A percentile compares a stretch with the other conserved stretches of the same genome.
Conservation (phyloP, 2,888 invertebrate species). For the Caenorhabditis sp. region DNA sequence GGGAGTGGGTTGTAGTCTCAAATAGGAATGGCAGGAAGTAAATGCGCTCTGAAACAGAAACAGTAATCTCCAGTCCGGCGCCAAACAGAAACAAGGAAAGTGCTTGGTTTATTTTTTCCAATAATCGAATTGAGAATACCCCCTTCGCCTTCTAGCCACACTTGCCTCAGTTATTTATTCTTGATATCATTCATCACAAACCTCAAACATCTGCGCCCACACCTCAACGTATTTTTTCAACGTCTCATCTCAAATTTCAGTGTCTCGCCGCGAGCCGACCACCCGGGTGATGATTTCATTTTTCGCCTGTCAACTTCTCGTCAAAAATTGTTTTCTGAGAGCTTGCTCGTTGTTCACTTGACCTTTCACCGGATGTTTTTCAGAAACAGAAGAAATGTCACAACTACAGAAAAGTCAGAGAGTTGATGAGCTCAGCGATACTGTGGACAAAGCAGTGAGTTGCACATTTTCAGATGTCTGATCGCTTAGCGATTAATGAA, state of each 20-base stretch:
- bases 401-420: constrained; percentile 39
- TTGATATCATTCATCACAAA: constrained; percentile 26
- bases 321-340: background rate
- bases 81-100: no score
- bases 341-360: background rate
- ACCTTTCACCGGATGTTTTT: background rate
- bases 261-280: constrained; percentile 25
- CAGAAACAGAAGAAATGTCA: constrained; percentile 37
- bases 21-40: no score
- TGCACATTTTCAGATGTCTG: no score
- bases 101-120: no score
- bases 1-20: no score
- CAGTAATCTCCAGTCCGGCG: no score
- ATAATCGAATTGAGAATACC: no score
- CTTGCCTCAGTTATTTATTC: background rate
- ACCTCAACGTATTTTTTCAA: constrained; percentile 18
- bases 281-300: constrained; percentile 13
- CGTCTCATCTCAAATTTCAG: constrained; percentile 32
- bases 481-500: background rate
- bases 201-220: constrained; percentile 48
- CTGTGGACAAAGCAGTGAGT: constrained; percentile 49
- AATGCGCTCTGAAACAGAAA: no score
- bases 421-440: constrained; percentile 42
- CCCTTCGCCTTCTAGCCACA: no score
- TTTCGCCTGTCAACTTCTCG: constrained; percentile 11